Percentiles rank a stretch among this genome's conserved stretches.
phyloP scores from a whole-genome alignment of 1,140 invertebrate species.

The Rhopalosiphum maidis region DNA sequence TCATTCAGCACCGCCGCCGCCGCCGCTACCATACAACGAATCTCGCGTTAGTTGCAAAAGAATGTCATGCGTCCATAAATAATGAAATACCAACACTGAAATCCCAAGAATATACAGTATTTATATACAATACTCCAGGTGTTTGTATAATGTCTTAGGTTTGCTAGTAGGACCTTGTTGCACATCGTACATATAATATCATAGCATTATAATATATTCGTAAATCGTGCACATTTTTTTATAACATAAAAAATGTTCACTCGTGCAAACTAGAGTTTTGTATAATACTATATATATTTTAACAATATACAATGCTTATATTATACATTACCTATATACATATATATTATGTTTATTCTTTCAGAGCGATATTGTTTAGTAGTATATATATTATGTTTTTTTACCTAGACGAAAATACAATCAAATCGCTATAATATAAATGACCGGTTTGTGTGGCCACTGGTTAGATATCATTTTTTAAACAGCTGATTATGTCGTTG shows the following conservation, averaged over 20 bases:
- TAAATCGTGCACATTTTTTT: not conserved
- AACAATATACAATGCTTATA: too few relatives aligned
- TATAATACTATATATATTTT: not conserved
- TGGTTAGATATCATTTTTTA: not conserved
- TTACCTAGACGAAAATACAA: not conserved
- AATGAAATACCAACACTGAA: conserved; percentile 13
- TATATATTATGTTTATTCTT: not conserved
- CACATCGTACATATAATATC: not conserved
- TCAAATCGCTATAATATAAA: not conserved
- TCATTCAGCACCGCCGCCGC: not conserved
- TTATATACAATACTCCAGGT: not conserved
- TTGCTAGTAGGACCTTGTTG: not conserved
- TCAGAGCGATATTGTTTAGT: too few relatives aligned
- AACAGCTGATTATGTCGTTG: not conserved
- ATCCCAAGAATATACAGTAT: not conserved
- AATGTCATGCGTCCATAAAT: not conserved
- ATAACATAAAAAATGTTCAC: conserved; percentile 2
- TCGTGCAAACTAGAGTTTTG: not conserved
- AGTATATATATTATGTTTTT: not conserved
- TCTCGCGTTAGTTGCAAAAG: not conserved
- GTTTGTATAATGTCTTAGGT: not conserved
- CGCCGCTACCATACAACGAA: not conserved
- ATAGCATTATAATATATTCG: not conserved
- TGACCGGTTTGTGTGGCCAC: not conserved
- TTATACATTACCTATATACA: not conserved